phyloP scores from a whole-genome alignment of 2,888 invertebrate species.

The Rhagonycha lutea region DNA sequence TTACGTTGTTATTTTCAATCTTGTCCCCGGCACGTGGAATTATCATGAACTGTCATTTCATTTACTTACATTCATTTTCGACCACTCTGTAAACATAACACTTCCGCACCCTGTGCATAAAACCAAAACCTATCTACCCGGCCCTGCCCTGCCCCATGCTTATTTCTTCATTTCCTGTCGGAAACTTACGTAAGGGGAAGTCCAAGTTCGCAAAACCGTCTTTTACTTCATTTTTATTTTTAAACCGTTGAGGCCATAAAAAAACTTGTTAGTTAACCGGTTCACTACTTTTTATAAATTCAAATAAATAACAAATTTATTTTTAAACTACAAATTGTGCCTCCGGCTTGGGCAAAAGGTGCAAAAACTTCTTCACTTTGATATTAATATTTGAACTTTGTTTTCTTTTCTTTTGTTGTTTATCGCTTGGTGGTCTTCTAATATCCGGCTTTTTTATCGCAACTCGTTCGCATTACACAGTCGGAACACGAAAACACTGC shows the following conservation, averaged over 20 bases:
- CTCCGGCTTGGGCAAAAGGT: background rate
- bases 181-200: background rate
- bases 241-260: background rate
- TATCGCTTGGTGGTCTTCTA: background rate
- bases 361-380: background rate
- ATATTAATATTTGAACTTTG: background rate
- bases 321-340: background rate
- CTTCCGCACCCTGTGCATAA: background rate
- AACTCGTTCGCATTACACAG: background rate
- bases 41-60: slow-evolving; percentile 28
- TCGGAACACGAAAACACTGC: background rate
- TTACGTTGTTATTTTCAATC: slow-evolving; percentile 23
- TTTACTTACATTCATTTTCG: slow-evolving; percentile 24
- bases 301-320: background rate
- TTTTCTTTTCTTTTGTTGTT: background rate
- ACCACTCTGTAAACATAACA: background rate
- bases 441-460: background rate
- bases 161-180: background rate
- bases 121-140: background rate
- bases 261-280: background rate
- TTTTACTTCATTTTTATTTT: background rate
- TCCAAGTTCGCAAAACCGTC: background rate
- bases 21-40: slow-evolving; percentile 30
- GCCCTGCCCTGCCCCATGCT: too few relatives aligned
- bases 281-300: background rate